Evolutionary conservation across 1,140 invertebrate species (phyloP).

Genomic region (Coenobita brevimanus): DNA sequence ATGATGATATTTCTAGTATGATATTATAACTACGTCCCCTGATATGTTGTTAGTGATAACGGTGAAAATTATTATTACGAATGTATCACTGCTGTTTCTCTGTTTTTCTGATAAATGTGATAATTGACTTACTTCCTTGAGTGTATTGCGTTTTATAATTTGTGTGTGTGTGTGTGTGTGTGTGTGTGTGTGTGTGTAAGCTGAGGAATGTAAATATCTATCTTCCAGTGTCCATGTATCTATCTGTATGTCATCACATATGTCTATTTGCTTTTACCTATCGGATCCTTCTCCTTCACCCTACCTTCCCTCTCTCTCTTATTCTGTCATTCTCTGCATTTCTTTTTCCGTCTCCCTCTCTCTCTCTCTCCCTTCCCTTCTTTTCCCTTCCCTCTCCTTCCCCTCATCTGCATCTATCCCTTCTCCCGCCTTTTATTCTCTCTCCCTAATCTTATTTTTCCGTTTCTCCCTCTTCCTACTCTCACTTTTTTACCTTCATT

Average conservation of each 20-base stretch:
- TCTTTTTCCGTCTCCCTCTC: neutral
- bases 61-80: too few species aligned
- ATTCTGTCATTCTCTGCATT: neutral
- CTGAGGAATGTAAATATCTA: neutral
- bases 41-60: too few species aligned
- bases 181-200: slow-evolving; percentile 6
- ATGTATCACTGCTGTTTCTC: too few species aligned
- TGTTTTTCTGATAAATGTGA: too few species aligned
- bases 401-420: neutral
- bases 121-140: too few species aligned
- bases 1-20: too few species aligned
- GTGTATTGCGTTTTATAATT: neutral
- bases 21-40: too few species aligned
- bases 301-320: neutral
- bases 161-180: too few species aligned
- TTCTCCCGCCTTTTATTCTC: neutral
- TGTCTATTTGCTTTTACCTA: neutral
- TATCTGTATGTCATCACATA: neutral
- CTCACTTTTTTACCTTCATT: neutral
- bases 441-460: neutral
- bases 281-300: slow-evolving; percentile 8
- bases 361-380: neutral
- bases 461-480: neutral
- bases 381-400: neutral
- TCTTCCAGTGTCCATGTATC: neutral